Evolutionary conservation across 2,113 vertebrate genomes (phyloP), one percentile per base, ranked within the genome.

Genomic region (Galbula dea): DNA sequence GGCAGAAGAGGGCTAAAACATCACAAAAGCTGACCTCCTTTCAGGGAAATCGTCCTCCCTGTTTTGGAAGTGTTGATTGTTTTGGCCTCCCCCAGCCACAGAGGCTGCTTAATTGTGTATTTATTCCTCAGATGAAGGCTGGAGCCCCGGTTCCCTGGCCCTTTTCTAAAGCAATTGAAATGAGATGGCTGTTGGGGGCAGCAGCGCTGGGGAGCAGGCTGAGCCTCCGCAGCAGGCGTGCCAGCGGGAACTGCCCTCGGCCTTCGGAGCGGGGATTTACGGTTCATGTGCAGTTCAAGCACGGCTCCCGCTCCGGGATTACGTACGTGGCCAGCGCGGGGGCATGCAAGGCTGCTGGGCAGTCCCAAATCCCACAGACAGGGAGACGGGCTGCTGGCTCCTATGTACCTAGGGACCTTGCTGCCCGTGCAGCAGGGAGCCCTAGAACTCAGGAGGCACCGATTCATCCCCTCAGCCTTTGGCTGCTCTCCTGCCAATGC

Each of bases 31-130:
- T 21, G n/a, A 89, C 79, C 87, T 96, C 73, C 72, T 91, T 85
- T 90, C 90, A 92, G 86, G 91, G 93, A 97, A 89, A 94, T 21
- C 95, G 93, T 96, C 95, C 95, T 95, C 93, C 94, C 85, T 89
- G 88, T 81, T 97, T 98, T 97, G 94, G 97, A 96, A 95, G 90
- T 86, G 92, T 94, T 92, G 95, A 95, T 97, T 22, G 79, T 87
- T n/a, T 97, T 95, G 91, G 95, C 96, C 92, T 95, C 66, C 80
- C 92, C 73, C 83, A 88, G 93, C 92, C 95, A 94, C 76, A 23
- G 83, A 92, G 87, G 74, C 93, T 91, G 91, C 92, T 96, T 97
- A 96, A 95, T 94, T 93, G 66, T 86, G 91, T 91, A 93, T 96
- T 97, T 97, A 90, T 97, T 88, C 72, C 91, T 91, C 57, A 93